Evolutionary conservation across 2,888 invertebrate species (phyloP).

Genomic region (Standfussiana lucernea): DNA sequence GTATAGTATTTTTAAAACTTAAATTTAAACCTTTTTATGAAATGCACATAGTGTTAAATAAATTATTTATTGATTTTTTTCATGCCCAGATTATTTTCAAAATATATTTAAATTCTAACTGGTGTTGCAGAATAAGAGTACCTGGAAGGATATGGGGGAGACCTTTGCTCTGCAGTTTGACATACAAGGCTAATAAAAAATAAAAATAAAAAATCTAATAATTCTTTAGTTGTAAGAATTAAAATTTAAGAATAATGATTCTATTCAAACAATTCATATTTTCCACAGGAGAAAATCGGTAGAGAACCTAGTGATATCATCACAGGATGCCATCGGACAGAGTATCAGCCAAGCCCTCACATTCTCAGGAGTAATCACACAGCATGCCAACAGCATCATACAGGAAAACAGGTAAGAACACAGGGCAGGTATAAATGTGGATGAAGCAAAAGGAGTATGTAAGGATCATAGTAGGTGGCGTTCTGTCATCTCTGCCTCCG

Average conservation of each 20-base stretch:
- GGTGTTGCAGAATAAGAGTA: too few relatives aligned
- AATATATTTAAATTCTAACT: background rate
- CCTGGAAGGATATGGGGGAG: too few relatives aligned
- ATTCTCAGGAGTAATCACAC: conserved; percentile 89
- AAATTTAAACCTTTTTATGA: background rate
- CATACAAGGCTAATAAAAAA: too few relatives aligned
- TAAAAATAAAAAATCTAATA: too few relatives aligned
- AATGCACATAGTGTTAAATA: background rate
- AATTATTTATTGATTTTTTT: background rate
- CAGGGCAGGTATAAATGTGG: background rate
- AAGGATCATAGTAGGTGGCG: background rate
- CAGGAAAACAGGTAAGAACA: conserved; percentile 83
- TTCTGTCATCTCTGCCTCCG: background rate
- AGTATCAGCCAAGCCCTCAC: conserved; percentile 92
- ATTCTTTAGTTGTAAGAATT: background rate
- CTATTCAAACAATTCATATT: background rate
- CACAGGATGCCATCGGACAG: conserved; percentile 92
- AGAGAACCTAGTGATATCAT: conserved; percentile 92
- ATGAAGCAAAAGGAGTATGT: background rate
- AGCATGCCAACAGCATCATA: conserved; percentile 86
- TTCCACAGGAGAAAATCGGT: conserved; percentile 91
- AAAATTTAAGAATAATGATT: background rate
- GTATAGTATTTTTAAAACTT: background rate
- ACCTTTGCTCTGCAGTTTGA: too few relatives aligned
- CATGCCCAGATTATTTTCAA: background rate